Evolutionary conservation across 2,113 vertebrate species (phyloP).

Genomic region (Halichoerus grypus): DNA sequence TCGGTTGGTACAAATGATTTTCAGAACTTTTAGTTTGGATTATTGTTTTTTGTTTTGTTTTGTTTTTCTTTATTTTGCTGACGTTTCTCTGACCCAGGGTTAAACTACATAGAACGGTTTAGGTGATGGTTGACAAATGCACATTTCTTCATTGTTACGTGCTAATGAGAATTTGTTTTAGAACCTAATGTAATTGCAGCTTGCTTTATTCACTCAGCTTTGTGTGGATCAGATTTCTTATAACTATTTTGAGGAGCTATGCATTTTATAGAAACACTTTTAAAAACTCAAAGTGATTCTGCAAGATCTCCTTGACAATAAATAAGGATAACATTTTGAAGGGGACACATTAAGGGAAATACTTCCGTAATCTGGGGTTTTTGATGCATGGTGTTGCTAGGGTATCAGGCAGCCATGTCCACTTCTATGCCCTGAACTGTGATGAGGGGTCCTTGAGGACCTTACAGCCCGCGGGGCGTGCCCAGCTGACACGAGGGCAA

Average conservation of each 20-base stretch:
- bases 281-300: not conserved
- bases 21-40: not conserved
- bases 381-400: not conserved
- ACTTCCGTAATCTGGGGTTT: not conserved
- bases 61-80: not conserved
- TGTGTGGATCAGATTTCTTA: not conserved
- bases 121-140: not conserved
- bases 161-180: not conserved
- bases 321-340: not conserved
- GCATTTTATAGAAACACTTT: rapidly evolving
- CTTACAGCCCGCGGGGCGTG: rapidly evolving
- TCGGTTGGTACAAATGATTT: too few species aligned
- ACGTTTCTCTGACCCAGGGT: not conserved
- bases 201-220: not conserved
- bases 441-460: not conserved
- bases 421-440: rapidly evolving
- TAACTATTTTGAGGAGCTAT: not conserved
- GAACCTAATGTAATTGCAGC: not conserved
- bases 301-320: not conserved
- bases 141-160: not conserved
- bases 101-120: not conserved
- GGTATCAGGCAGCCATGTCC: not conserved
- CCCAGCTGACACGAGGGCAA: rapidly evolving
- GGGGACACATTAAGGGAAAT: not conserved
- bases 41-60: not conserved